Evolutionary conservation across 1,140 invertebrate species (phyloP).

Genomic region (Drosophila virilis): DNA sequence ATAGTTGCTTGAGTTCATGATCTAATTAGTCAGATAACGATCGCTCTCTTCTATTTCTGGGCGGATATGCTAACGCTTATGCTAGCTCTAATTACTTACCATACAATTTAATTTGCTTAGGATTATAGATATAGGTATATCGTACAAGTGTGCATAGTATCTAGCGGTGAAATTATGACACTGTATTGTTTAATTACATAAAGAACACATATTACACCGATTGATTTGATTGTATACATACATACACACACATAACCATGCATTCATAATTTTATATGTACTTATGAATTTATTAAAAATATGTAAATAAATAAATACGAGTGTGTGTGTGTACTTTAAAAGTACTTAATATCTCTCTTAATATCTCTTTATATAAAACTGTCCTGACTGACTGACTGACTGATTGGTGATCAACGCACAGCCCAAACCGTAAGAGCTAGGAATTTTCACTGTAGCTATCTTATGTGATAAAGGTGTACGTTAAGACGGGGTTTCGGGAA

Average conservation of each 20-base stretch:
- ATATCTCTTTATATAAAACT: too few species aligned
- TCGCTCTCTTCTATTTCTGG: not conserved
- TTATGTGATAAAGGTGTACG: too few species aligned
- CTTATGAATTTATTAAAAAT: not conserved
- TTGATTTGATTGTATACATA: slow-evolving; percentile 8
- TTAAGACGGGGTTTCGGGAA: too few species aligned
- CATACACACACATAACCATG: slow-evolving; percentile 25
- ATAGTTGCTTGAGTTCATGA: not conserved
- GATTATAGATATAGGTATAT: not conserved
- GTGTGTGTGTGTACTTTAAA: slow-evolving; percentile 17
- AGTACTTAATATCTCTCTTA: slow-evolving; percentile 16
- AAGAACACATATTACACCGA: not conserved
- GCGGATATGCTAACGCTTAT: not conserved
- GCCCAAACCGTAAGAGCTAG: too few species aligned
- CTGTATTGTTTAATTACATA: not conserved
- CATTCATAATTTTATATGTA: slow-evolving; percentile 25
- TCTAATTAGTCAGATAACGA: not conserved
- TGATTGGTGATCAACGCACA: too few species aligned
- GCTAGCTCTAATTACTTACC: slow-evolving; percentile 4
- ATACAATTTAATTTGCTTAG: not conserved
- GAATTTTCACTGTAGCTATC: too few species aligned
- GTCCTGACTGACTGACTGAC: too few species aligned
- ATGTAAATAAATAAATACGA: slow-evolving; percentile 25
- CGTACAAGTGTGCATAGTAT: not conserved
- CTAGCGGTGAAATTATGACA: not conserved